phyloP scores from a whole-genome alignment of 2,113 vertebrate species.

The Zapus hudsonius region DNA sequence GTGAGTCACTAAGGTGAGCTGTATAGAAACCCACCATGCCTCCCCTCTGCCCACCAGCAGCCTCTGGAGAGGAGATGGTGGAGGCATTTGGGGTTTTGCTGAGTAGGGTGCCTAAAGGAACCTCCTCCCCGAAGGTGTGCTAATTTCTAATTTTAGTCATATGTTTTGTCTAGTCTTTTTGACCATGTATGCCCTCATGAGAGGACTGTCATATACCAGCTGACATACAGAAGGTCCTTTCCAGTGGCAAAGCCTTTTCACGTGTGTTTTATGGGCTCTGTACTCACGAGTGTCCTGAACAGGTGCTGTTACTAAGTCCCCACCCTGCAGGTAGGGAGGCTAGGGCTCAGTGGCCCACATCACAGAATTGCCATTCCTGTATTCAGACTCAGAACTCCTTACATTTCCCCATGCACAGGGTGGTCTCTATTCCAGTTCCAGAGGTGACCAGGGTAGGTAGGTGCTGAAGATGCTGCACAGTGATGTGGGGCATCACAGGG shows the following conservation, averaged over 20 bases:
- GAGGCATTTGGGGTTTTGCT: neutral
- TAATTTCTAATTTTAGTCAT: neutral
- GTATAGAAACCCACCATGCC: neutral
- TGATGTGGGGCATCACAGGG: neutral
- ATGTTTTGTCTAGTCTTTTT: neutral
- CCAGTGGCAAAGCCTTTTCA: neutral
- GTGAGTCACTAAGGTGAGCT: neutral
- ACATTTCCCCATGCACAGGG: accelerated
- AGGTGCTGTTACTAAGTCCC: neutral
- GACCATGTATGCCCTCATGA: neutral
- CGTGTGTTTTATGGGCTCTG: neutral
- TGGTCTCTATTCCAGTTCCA: neutral
- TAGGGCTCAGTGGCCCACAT: neutral
- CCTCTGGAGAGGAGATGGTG: neutral
- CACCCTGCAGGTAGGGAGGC: neutral
- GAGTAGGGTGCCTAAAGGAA: no score
- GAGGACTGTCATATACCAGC: neutral
- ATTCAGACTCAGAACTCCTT: neutral
- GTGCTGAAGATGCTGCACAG: neutral
- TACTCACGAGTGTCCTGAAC: neutral
- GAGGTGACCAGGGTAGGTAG: no score
- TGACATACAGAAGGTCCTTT: neutral
- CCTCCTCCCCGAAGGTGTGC: neutral
- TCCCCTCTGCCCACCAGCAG: neutral
- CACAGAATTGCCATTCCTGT: neutral